phyloP scores from a whole-genome alignment of 2,797 vertebrate species.

The Rousettus madagascariensis region DNA sequence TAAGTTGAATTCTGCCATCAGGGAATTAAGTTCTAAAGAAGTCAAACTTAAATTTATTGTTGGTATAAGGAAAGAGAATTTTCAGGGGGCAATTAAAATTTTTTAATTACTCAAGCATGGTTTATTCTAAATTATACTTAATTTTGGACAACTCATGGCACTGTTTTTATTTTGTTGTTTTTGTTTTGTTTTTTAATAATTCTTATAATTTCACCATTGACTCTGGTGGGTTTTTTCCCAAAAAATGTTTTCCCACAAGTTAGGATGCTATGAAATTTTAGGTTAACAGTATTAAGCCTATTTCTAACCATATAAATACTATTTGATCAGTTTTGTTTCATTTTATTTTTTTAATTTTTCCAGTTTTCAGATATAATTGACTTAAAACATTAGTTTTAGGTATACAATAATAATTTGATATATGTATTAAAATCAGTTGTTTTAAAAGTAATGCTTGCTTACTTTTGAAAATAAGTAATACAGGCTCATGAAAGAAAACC shows the following conservation, averaged over 20 bases:
- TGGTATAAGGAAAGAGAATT: neutral
- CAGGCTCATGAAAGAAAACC: neutral
- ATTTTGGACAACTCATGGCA: neutral
- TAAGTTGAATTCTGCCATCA: neutral
- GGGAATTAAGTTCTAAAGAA: neutral
- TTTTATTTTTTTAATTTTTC: neutral
- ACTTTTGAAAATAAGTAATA: conserved; percentile 18
- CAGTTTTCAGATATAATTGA: neutral
- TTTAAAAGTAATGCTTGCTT: neutral
- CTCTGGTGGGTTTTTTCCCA: neutral
- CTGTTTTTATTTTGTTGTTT: neutral
- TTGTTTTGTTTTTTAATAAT: neutral
- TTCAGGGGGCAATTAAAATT: neutral
- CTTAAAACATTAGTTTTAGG: neutral
- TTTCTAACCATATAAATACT: neutral
- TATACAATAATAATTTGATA: neutral
- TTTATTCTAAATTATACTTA: conserved; percentile 17
- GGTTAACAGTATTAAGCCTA: neutral
- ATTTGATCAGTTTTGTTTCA: neutral
- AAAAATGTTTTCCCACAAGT: neutral
- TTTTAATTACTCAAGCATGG: neutral
- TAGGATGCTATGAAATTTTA: neutral
- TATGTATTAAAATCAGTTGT: neutral
- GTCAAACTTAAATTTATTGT: neutral
- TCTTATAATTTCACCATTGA: neutral